These are phyloP conservation scores for Drosophila jambulina DNA, from an alignment of 1,140 invertebrate species.

Conservation along the genomic window DNA sequence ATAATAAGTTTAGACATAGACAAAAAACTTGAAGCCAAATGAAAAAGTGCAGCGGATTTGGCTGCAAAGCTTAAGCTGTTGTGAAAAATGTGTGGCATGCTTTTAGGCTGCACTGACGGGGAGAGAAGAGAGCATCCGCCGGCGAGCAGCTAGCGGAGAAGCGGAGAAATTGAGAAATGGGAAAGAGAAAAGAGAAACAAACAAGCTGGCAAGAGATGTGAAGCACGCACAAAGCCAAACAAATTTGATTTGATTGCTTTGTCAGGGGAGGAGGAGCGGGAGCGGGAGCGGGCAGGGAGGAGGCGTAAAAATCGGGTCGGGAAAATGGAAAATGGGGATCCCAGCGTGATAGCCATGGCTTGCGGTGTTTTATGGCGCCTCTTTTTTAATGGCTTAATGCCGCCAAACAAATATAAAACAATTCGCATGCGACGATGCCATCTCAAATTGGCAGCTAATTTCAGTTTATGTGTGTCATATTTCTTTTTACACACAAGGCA, in stretches of 20 bases:
- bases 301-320: slow-evolving; percentile 10
- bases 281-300: background rate
- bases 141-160: background rate
- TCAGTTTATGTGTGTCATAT: slow-evolving; percentile 75
- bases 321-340: slow-evolving; percentile 18
- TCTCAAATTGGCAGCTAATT: slow-evolving; percentile 81
- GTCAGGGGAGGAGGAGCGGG: background rate
- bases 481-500: slow-evolving; percentile 50
- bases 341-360: slow-evolving; percentile 54
- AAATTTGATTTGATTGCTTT: slow-evolving; percentile 79
- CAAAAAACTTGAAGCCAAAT: slow-evolving; percentile 80
- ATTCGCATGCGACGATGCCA: slow-evolving; percentile 72
- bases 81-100: slow-evolving; percentile 77
- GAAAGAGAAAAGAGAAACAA: slow-evolving; percentile 23
- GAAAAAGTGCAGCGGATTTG: slow-evolving; percentile 81
- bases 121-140: slow-evolving; percentile 2
- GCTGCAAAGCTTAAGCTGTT: slow-evolving; percentile 72
- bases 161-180: slow-evolving; percentile 15
- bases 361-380: slow-evolving; percentile 57
- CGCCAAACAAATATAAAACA: slow-evolving; percentile 78
- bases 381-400: slow-evolving; percentile 80
- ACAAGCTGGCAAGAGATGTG: slow-evolving; percentile 34
- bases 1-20: slow-evolving; percentile 82
- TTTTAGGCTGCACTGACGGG: slow-evolving; percentile 69
- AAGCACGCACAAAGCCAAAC: slow-evolving; percentile 58